Evolutionary conservation across 2,113 vertebrate genomes (phyloP).

Genomic region (Procavia capensis): DNA sequence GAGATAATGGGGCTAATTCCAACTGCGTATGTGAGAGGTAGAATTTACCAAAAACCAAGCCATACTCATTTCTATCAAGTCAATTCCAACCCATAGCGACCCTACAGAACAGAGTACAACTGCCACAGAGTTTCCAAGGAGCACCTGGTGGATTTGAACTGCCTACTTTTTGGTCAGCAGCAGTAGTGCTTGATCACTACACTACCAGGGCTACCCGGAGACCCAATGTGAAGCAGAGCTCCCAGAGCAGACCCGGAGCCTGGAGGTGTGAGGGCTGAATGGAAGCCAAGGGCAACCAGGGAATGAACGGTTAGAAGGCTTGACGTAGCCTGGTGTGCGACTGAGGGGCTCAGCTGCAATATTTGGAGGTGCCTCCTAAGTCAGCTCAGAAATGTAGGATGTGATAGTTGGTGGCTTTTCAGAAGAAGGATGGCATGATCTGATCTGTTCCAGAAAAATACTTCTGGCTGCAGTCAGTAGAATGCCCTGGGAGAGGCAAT

Average conservation of each 20-base stretch:
- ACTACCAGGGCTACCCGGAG: not conserved
- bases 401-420: not conserved
- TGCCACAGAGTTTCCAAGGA: too few species aligned
- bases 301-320: not conserved
- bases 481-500: too few species aligned
- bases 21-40: not conserved
- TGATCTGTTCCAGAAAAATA: not conserved
- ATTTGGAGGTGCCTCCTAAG: not conserved
- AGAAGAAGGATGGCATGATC: not conserved
- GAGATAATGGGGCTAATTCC: not conserved
- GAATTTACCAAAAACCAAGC: too few species aligned
- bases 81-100: not conserved
- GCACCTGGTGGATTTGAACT: not conserved
- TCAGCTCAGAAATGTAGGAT: not conserved
- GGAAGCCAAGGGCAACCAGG: rapidly evolving
- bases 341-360: not conserved
- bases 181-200: not conserved
- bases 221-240: not conserved
- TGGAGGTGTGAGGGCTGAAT: not conserved
- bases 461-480: not conserved
- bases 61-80: too few species aligned
- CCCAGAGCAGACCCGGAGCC: not conserved
- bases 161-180: not conserved
- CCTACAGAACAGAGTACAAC: too few species aligned
- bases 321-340: not conserved